Conservation (phyloP, 2,113 vertebrate genomes). For the Callionymus lyra region DNA sequence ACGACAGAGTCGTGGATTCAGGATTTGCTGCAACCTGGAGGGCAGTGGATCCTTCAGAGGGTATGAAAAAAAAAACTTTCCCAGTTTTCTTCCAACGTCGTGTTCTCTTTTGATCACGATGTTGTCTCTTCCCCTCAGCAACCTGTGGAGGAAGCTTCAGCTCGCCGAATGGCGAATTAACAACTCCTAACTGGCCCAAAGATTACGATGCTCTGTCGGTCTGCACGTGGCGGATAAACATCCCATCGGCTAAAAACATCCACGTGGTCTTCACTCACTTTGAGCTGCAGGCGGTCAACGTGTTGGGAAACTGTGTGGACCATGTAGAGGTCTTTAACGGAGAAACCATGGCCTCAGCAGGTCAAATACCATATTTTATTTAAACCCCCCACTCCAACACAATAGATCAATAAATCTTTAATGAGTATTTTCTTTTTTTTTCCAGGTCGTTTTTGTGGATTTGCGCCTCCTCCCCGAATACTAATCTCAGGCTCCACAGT, state of each 20-base stretch:
- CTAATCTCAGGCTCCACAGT: slow-evolving; percentile 29
- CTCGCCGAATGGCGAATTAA: slow-evolving; percentile 49
- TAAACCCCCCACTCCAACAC: background rate
- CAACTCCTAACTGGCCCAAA: slow-evolving; percentile 60
- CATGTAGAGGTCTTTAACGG: slow-evolving; percentile 62
- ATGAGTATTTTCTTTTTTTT: background rate
- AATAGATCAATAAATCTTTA: background rate
- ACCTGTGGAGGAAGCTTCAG: slow-evolving; percentile 61
- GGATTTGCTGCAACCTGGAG: slow-evolving; percentile 64
- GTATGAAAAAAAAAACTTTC: slow-evolving; percentile 16
- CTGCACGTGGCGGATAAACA: slow-evolving; percentile 63
- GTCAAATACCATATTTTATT: slow-evolving; percentile 19
- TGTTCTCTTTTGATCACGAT: too few species aligned
- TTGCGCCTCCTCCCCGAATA: slow-evolving; percentile 26
- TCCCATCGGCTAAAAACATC: slow-evolving; percentile 37
- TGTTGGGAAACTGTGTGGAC: slow-evolving; percentile 57
- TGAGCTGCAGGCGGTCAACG: slow-evolving; percentile 48
- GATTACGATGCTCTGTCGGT: slow-evolving; percentile 48
- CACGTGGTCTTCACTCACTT: slow-evolving; percentile 62
- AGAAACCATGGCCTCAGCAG: slow-evolving; percentile 31
- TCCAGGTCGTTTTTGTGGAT: slow-evolving; percentile 62
- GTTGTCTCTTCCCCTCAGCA: slow-evolving; percentile 10
- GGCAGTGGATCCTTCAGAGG: slow-evolving; percentile 47
- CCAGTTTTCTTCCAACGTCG: too few species aligned
- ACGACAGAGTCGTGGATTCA: slow-evolving; percentile 61